These are phyloP conservation scores for Oriolus oriolus DNA, from an alignment of 2,113 vertebrate genomes.

Conservation along the genomic window DNA sequence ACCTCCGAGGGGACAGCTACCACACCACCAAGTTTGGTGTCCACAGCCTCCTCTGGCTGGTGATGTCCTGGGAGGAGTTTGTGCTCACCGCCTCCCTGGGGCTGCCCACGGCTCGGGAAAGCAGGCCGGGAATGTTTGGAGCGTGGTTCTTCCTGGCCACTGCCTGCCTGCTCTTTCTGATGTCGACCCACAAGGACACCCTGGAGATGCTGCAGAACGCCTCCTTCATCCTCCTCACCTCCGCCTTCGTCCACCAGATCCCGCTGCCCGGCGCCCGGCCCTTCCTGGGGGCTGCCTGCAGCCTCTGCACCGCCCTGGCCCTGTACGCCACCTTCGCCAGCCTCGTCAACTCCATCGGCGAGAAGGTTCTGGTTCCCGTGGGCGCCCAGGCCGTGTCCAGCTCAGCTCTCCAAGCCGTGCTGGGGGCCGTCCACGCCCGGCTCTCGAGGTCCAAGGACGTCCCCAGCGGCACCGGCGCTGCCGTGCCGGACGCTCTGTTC, in stretches of 20 bases:
- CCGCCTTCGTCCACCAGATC: constrained; percentile 80
- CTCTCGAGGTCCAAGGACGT: neutral
- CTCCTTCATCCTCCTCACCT: constrained; percentile 77
- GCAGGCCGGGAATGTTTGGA: constrained; percentile 76
- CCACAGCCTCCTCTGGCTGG: constrained; percentile 83
- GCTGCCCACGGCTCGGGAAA: neutral
- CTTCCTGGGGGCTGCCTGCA: constrained; percentile 81
- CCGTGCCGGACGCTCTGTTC: constrained; percentile 79
- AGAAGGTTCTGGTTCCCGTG: constrained; percentile 81
- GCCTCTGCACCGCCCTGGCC: constrained; percentile 71
- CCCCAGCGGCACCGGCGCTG: neutral
- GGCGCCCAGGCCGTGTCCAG: constrained; percentile 74
- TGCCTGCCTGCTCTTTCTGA: constrained; percentile 72
- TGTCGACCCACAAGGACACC: constrained; percentile 78
- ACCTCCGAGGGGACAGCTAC: constrained; percentile 81
- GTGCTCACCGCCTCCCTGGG: constrained; percentile 53
- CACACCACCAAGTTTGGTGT: constrained; percentile 81
- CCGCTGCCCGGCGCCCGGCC: constrained; percentile 62
- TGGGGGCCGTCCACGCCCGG: neutral
- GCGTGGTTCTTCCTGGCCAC: constrained; percentile 83
- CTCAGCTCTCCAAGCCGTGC: constrained; percentile 50
- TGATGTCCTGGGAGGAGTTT: constrained; percentile 86
- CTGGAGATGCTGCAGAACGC: constrained; percentile 82
- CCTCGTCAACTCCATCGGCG: constrained; percentile 85
- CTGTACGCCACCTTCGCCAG: constrained; percentile 81